A percentile compares a stretch with the other conserved stretches of the same genome.
phyloP scores from a whole-genome alignment of 2,888 invertebrate genomes.

The Amphipyra berbera region DNA sequence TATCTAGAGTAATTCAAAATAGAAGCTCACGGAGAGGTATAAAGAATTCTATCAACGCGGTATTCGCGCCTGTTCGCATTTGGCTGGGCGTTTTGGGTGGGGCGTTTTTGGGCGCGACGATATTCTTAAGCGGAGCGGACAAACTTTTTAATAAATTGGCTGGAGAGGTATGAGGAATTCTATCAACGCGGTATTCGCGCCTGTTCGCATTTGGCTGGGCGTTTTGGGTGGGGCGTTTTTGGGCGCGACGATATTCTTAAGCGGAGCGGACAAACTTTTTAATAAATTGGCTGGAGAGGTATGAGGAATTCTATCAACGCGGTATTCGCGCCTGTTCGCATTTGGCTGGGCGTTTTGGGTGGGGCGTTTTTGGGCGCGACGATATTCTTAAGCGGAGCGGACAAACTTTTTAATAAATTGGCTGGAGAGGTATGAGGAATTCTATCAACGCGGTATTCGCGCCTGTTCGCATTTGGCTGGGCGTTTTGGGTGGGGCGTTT shows the following conservation, averaged over 20 bases:
- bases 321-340: constrained; percentile 76
- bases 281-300: too few species aligned
- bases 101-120: constrained; percentile 56
- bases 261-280: neutral
- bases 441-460: constrained; percentile 81
- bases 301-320: constrained; percentile 86
- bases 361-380: constrained; percentile 57
- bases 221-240: constrained; percentile 50
- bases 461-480: constrained; percentile 74
- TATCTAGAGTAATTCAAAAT: constrained; percentile 72
- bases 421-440: constrained; percentile 79
- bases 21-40: constrained; percentile 66
- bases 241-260: constrained; percentile 42
- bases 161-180: constrained; percentile 80
- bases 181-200: constrained; percentile 80
- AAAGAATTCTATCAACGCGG: constrained; percentile 84
- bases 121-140: neutral
- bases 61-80: constrained; percentile 77
- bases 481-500: constrained; percentile 52
- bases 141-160: too few species aligned
- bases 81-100: constrained; percentile 59
- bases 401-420: too few species aligned
- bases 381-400: neutral
- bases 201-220: constrained; percentile 73
- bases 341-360: constrained; percentile 64